A percentile compares a stretch with the other conserved stretches of the same genome.
Evolutionary conservation across 92 coral and sea anemone species (phyloP).

Genomic region (Parazoanthus swiftii): DNA sequence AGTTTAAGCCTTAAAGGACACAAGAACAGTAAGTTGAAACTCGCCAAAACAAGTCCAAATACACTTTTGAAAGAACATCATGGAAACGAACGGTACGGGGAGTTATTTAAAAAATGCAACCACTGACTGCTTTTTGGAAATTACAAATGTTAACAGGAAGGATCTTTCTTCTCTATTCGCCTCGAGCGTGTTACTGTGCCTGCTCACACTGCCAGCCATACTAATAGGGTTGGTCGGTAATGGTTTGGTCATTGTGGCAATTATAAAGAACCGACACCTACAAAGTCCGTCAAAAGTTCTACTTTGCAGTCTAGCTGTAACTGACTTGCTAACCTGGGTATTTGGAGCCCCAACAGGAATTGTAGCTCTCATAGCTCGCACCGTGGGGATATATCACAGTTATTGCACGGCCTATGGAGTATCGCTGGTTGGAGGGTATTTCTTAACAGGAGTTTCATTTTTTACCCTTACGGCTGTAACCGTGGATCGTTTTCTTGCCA

Average conservation of each 20-base stretch:
- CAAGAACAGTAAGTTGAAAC: too few species aligned
- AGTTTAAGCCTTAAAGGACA: too few species aligned
- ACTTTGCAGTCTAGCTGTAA: not conserved
- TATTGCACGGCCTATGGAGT: not conserved
- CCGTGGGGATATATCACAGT: not conserved
- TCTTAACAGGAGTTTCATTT: not conserved
- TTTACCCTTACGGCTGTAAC: not conserved
- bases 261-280: not conserved
- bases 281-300: not conserved
- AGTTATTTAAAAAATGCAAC: not conserved
- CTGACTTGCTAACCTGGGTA: not conserved
- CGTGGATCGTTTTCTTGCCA: not conserved
- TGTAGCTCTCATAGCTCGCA: not conserved
- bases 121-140: not conserved
- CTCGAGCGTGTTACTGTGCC: not conserved
- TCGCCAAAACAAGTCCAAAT: too few species aligned
- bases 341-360: not conserved
- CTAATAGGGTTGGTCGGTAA: not conserved
- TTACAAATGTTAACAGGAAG: not conserved
- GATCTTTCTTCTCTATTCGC: not conserved
- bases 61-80: too few species aligned
- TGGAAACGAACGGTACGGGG: not conserved
- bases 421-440: not conserved
- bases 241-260: not conserved
- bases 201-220: not conserved